Conservation (phyloP, 2,113 vertebrate species). For the Scopus umbretta region DNA sequence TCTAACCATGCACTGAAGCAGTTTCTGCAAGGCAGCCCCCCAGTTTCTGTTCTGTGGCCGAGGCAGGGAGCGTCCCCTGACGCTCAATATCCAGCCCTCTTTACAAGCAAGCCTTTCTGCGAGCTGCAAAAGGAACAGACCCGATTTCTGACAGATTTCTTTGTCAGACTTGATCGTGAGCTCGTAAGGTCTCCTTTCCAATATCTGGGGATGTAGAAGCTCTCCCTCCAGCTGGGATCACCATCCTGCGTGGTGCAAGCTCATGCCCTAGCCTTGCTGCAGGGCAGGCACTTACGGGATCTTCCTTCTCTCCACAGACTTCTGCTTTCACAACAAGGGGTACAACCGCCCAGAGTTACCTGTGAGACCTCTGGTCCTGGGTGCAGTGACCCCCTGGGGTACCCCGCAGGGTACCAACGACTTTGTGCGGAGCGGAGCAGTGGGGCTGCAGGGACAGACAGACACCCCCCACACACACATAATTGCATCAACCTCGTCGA, state of each 20-base stretch:
- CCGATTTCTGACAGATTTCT: not conserved
- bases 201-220: rapidly evolving
- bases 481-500: not conserved
- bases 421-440: not conserved
- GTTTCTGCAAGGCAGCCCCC: not conserved
- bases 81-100: not conserved
- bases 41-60: rapidly evolving
- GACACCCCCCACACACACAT: too few species aligned
- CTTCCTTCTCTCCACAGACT: not conserved
- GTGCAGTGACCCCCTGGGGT: rapidly evolving
- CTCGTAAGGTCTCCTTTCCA: not conserved
- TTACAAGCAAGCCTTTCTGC: not conserved
- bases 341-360: rapidly evolving
- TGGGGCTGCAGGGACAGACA: not conserved
- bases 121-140: not conserved
- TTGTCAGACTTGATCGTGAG: rapidly evolving
- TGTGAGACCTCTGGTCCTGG: not conserved
- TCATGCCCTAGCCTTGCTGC: not conserved
- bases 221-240: too few species aligned
- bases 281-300: too few species aligned
- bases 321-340: not conserved
- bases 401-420: not conserved
- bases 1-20: rapidly evolving
- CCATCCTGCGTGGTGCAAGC: not conserved
- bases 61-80: not conserved